Conservation (phyloP, 2,888 invertebrate genomes). For the Caenorhabditis sulstoni region DNA sequence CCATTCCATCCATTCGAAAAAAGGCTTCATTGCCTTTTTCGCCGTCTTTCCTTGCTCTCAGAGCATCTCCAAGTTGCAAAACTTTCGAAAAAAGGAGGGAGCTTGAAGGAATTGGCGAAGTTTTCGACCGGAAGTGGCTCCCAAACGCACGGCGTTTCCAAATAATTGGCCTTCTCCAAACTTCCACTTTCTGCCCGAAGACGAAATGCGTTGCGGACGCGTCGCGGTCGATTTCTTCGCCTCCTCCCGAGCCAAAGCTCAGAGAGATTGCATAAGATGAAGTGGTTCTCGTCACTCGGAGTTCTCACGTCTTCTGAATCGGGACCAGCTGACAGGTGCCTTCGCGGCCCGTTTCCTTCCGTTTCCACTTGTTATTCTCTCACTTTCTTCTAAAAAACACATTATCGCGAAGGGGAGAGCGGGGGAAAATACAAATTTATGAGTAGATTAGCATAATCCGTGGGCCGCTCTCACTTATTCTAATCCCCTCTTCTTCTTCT, state of each 20-base stretch:
- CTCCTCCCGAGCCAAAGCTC: not conserved
- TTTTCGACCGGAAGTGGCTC: not conserved
- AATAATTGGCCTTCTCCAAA: not conserved
- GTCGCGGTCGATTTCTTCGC: no score
- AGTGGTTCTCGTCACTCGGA: not conserved
- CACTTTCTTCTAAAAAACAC: constrained; percentile 29
- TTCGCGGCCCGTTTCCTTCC: constrained; percentile 34
- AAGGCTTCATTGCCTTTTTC: constrained; percentile 29
- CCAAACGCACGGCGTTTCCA: not conserved
- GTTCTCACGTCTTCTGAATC: constrained; percentile 15
- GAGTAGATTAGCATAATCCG: constrained; percentile 52
- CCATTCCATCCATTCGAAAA: constrained; percentile 34
- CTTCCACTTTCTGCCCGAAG: not conserved
- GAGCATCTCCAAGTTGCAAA: constrained; percentile 13
- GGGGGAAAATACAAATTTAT: constrained; percentile 50
- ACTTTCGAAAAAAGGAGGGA: constrained; percentile 2
- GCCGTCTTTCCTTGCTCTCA: constrained; percentile 27
- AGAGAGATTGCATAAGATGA: not conserved
- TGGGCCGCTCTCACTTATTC: constrained; percentile 40
- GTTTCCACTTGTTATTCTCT: constrained; percentile 45
- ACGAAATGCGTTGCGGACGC: not conserved
- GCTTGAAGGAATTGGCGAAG: not conserved
- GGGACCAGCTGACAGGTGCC: constrained; percentile 43
- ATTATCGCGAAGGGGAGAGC: constrained; percentile 30
- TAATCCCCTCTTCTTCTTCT: no score